Evolutionary conservation across 2,888 invertebrate genomes (phyloP).

Genomic region (Sinotaia quadrata): DNA sequence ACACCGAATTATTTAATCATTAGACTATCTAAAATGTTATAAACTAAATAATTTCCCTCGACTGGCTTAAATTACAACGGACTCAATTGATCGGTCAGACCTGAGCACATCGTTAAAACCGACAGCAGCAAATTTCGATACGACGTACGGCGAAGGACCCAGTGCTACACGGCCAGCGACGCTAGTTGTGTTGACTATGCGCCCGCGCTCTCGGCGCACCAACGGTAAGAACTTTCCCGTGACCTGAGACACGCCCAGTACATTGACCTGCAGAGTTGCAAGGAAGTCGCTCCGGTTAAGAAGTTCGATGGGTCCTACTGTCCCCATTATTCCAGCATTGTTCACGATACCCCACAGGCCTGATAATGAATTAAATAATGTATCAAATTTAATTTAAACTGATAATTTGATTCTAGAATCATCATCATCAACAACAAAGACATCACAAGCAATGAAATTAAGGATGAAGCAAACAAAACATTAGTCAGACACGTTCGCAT

Average conservation of each 20-base stretch:
- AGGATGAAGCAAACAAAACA: too few relatives aligned
- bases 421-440: too few relatives aligned
- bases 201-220: conserved; percentile 41
- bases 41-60: too few relatives aligned
- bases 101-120: conserved; percentile 16
- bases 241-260: conserved; percentile 60
- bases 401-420: too few relatives aligned
- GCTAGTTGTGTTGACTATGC: conserved; percentile 33
- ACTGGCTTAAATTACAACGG: too few relatives aligned
- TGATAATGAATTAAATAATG: too few relatives aligned
- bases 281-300: conserved; percentile 35
- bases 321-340: conserved; percentile 61
- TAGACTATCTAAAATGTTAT: too few relatives aligned
- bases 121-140: conserved; percentile 30
- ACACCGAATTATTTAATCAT: too few relatives aligned
- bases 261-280: conserved; percentile 49
- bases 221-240: conserved; percentile 47
- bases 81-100: too few relatives aligned
- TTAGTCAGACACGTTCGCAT: too few relatives aligned
- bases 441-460: too few relatives aligned
- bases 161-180: conserved; percentile 4
- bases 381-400: too few relatives aligned
- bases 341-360: conserved; percentile 66
- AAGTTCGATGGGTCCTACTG: conserved; percentile 65
- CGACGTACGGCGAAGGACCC: conserved; percentile 27